phyloP scores from a whole-genome alignment of 2,888 invertebrate species.

The Subacronicta megacephala region DNA sequence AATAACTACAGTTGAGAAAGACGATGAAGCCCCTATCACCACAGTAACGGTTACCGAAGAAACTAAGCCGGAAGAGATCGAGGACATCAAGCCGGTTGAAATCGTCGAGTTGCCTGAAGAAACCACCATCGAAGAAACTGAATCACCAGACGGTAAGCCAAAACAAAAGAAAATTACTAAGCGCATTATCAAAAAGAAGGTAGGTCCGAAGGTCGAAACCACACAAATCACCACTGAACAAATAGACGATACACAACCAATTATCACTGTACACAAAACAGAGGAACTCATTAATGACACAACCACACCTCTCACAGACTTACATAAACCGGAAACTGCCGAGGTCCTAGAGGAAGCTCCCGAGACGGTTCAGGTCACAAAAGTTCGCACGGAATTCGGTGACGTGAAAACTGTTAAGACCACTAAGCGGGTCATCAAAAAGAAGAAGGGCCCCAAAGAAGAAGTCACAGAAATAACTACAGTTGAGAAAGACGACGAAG shows the following conservation, averaged over 20 bases:
- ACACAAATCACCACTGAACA: slow-evolving; percentile 73
- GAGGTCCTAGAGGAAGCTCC: slow-evolving; percentile 46
- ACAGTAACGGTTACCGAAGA: slow-evolving; percentile 60
- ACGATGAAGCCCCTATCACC: slow-evolving; percentile 72
- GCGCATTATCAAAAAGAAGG: slow-evolving; percentile 77
- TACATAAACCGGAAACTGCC: slow-evolving; percentile 45
- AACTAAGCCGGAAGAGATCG: slow-evolving; percentile 44
- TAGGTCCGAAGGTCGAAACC: slow-evolving; percentile 60
- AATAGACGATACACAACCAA: slow-evolving; percentile 79
- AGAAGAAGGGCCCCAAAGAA: slow-evolving; percentile 24
- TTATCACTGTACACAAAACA: slow-evolving; percentile 73
- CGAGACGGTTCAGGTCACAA: not conserved
- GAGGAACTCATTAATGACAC: slow-evolving; percentile 66
- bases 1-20: slow-evolving; percentile 57
- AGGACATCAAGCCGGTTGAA: slow-evolving; percentile 55
- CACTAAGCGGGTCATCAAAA: slow-evolving; percentile 28
- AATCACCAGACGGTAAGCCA: slow-evolving; percentile 46
- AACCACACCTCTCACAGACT: slow-evolving; percentile 32
- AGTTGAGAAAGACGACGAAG: slow-evolving; percentile 54
- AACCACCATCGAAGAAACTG: slow-evolving; percentile 39
- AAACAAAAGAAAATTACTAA: slow-evolving; percentile 42
- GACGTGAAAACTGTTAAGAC: slow-evolving; percentile 20
- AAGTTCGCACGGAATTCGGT: not conserved
- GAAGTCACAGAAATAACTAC: slow-evolving; percentile 53
- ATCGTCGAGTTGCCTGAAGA: slow-evolving; percentile 60